Evolutionary conservation across 2,888 invertebrate genomes (phyloP), one percentile per base, ranked within the genome.

Genomic region (Lissocephala sabroskyi): DNA sequence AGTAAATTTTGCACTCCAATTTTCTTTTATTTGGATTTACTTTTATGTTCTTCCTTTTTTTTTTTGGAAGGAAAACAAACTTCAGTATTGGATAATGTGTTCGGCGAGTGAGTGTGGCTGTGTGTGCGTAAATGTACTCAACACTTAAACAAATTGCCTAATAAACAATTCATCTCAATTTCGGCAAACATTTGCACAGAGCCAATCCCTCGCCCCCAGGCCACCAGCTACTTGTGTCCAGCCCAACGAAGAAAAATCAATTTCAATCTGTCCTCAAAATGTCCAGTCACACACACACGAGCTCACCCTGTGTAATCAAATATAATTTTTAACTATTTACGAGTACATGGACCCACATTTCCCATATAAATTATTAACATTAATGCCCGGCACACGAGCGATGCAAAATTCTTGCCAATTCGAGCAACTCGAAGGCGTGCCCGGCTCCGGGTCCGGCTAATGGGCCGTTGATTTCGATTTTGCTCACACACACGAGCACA

Each of bases 271-370:
- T 50, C 46, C 43, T 28, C 48, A 18, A 42, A 51, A 37, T 2
- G 29, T 19, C 3, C 14, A 10, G 14, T 1, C 36, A n/a, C n/a
- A n/a, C n/a, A n/a, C 17, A 23, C 16, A 32, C 1, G 9, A 18
- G 16, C 14, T 35, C 17, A 23, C 4, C 23, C 23, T 23, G 23
- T 32, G 52, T 76, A 71, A 71, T 71, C 59, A 68, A 76, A 76
- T 71, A 65, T 76, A 76, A 73, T 76, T 71, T 71, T 76, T 76
- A 73, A 71, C 71, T 76, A 76, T 76, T 76, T 73, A 73, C 68
- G 74, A 67, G 63, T 48, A 61, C 74, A 73, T 67, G 56, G 56
- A 41, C 53, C 49, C 52, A 59, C 61, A 63, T 66, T 71, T 66
- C 49, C 49, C 52, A 54, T 28, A 64, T 56, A 55, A 58, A 71